These are phyloP conservation scores for Upupa epops DNA, from an alignment of 2,113 vertebrate species.

Conservation along the genomic window DNA sequence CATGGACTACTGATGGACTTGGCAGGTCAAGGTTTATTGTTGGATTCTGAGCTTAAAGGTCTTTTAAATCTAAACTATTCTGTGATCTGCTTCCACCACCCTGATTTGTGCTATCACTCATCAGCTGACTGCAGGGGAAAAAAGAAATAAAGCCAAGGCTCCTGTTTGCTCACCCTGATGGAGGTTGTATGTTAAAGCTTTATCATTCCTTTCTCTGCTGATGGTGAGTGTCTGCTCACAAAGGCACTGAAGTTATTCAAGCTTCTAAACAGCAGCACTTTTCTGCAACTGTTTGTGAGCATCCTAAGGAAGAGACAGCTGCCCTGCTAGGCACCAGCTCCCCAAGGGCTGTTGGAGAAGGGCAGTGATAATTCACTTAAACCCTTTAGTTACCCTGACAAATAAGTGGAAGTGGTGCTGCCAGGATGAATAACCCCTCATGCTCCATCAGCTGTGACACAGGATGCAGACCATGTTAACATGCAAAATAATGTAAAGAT, in stretches of 20 bases:
- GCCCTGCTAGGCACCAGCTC: fast-evolving
- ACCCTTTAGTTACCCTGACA: not conserved
- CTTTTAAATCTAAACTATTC: not conserved
- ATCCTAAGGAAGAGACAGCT: not conserved
- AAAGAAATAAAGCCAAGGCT: not conserved
- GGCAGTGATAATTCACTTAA: not conserved
- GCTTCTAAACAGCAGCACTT: not conserved
- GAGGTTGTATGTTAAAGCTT: not conserved
- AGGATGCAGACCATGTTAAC: slow-evolving; percentile 48
- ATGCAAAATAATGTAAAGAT: slow-evolving; percentile 66
- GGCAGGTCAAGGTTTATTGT: not conserved
- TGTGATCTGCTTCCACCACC: not conserved
- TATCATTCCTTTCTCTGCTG: not conserved
- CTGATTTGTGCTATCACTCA: not conserved
- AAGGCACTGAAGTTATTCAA: not conserved
- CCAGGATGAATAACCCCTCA: slow-evolving; percentile 24
- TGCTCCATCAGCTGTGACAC: not conserved
- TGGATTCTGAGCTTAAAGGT: not conserved
- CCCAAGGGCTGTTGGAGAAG: not conserved
- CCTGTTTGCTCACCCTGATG: not conserved
- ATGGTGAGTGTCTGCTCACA: fast-evolving
- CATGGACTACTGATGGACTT: not conserved
- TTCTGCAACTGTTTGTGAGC: not conserved
- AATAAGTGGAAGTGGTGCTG: not conserved
- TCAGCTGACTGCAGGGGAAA: fast-evolving